A percentile compares a stretch with the other conserved stretches of the same genome.
These are phyloP conservation scores for Hapalemur alaotrensis DNA, from an alignment of 2,797 vertebrate species.

Conservation along the genomic window DNA sequence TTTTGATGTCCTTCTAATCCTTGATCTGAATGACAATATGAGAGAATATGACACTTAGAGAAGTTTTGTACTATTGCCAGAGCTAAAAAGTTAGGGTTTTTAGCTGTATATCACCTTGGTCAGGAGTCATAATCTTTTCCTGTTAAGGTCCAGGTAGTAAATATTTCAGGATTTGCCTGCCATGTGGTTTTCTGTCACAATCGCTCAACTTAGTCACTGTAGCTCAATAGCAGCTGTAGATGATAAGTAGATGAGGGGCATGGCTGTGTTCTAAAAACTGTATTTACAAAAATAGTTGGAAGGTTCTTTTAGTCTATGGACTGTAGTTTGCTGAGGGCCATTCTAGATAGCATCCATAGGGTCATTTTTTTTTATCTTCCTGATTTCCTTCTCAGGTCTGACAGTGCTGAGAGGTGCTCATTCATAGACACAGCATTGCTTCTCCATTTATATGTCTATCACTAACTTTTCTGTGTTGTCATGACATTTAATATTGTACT, in stretches of 20 bases:
- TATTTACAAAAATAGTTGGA: neutral
- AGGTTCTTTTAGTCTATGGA: neutral
- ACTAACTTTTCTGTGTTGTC: neutral
- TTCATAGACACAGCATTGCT: neutral
- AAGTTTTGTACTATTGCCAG: neutral
- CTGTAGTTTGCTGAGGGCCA: neutral
- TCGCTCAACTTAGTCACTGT: neutral
- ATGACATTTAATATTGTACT: neutral
- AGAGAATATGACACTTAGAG: neutral
- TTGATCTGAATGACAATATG: neutral
- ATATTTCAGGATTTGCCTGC: neutral
- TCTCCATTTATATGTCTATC: neutral
- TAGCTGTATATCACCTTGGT: neutral
- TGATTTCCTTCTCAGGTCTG: neutral
- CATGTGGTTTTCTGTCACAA: neutral
- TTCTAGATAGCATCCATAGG: neutral
- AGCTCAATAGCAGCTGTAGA: neutral
- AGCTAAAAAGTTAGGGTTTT: neutral
- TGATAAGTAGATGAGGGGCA: neutral
- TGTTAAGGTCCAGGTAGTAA: neutral
- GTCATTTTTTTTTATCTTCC: fast-evolving
- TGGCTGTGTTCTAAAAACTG: neutral
- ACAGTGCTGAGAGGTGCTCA: neutral
- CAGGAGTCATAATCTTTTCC: neutral
- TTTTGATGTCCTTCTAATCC: neutral